A percentile compares a stretch with the other conserved stretches of the same genome.
Conservation (phyloP, 2,113 vertebrate species). For the Anseranas semipalmata region DNA sequence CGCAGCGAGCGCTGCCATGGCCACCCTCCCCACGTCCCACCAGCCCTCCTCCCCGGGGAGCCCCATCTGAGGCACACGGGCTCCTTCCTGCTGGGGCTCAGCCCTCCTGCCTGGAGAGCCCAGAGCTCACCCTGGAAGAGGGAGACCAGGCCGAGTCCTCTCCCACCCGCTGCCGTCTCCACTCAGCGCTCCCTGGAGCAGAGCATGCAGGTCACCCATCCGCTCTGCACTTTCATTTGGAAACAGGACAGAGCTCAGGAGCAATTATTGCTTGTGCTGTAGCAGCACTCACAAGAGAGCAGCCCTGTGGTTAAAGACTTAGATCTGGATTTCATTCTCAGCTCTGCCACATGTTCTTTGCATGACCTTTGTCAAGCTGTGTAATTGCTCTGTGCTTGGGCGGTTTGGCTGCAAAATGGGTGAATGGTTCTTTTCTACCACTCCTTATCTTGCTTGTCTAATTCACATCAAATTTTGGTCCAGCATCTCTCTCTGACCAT, state of each 20-base stretch:
- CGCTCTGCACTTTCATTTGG: not conserved
- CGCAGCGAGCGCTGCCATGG: rapidly evolving
- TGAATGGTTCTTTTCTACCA: not conserved
- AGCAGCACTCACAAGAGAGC: not conserved
- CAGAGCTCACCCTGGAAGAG: not conserved
- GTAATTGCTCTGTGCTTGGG: not conserved
- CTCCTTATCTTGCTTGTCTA: not conserved
- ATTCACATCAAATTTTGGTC: not conserved
- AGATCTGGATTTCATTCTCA: not conserved
- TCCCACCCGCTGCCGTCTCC: too few species aligned
- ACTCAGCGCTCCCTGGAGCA: not conserved
- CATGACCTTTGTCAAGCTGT: not conserved
- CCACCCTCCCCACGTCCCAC: rapidly evolving
- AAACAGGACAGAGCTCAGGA: not conserved
- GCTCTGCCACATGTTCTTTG: not conserved
- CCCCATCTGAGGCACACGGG: rapidly evolving
- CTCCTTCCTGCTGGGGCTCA: not conserved
- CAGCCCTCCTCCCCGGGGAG: not conserved
- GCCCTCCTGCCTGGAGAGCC: not conserved
- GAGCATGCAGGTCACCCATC: not conserved
- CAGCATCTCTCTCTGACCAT: not conserved
- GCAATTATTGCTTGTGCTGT: not conserved
- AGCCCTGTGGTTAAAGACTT: not conserved
- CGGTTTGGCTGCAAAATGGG: not conserved
- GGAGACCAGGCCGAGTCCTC: not conserved